Evolutionary conservation across 2,797 vertebrate genomes (phyloP), one percentile per base, ranked within the genome.

Genomic region (Sylvia borin): DNA sequence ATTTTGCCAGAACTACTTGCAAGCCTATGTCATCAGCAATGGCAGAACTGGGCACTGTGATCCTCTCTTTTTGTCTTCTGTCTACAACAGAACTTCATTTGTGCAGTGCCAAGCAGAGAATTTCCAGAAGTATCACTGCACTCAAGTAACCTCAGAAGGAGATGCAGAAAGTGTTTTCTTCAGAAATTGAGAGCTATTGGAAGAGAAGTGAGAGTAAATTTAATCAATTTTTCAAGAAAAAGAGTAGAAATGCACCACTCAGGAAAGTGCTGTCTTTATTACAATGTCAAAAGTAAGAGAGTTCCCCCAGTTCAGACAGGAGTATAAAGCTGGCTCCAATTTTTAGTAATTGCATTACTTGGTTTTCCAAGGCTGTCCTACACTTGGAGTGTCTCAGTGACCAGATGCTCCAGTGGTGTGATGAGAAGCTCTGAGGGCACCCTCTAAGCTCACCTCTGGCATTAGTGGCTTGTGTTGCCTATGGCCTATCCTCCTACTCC

Each of bases 401-500:
- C 67, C 4, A 2, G 43, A 29, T 0, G 0, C n/a, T 66, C 42
- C 0, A 1, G 34, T 38, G 32, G 31, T 9, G 31, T 4, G 2
- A 22, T 0, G 2, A 80, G 31, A 65, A 68, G 71, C 24, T 68
- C 47, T 7, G 0, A 80, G 45, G 16, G 29, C 53, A 83, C 36
- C 21, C 15, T 68, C 29, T 48, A 84, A 65, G 43, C 36, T 66
- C 47, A 26, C 9, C 31, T 38, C 54, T 32, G 22, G 14, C 45
- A 48, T 61, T 50, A 22, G 8, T 5, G 8, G 11, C n/a, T 50
- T 48, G 27, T 5, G 1, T 24, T 3, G 17, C n/a, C 50, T 79
- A 13, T 60, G 4, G 11, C 43, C 27, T 74, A 34, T 16, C 9
- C 47, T 81, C 26, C 26, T 43, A 4, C 26, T 84, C n/a, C 40